These are phyloP conservation scores for Cyaniris semiargus DNA, from an alignment of 2,888 invertebrate genomes.

Conservation along the genomic window DNA sequence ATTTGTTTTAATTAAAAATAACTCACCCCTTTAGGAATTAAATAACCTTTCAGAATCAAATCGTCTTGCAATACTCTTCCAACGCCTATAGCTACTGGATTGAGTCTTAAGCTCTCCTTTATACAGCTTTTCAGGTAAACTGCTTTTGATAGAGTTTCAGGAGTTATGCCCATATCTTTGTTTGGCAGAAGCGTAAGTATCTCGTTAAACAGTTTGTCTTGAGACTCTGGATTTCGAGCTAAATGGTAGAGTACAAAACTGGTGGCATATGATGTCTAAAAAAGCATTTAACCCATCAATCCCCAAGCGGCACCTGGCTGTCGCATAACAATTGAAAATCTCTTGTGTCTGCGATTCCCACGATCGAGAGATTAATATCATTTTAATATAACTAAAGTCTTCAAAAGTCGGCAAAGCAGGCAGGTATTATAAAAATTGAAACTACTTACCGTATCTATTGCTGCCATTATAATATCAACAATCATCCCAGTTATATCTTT, in stretches of 20 bases:
- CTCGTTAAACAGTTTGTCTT: constrained; percentile 85
- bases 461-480: constrained; percentile 91
- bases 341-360: too few relatives aligned
- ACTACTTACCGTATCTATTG: constrained; percentile 88
- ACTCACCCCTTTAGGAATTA: constrained; percentile 88
- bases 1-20: not conserved
- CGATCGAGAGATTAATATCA: too few relatives aligned
- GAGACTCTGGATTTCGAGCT: constrained; percentile 84
- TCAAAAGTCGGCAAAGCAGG: not conserved
- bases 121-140: constrained; percentile 88
- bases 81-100: constrained; percentile 91
- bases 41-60: constrained; percentile 85
- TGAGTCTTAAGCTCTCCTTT: constrained; percentile 90
- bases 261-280: constrained; percentile 87
- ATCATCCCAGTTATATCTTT: constrained; percentile 92
- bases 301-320: too few relatives aligned
- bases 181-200: constrained; percentile 77
- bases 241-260: constrained; percentile 90
- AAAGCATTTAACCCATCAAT: too few relatives aligned
- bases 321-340: too few relatives aligned
- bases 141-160: constrained; percentile 81
- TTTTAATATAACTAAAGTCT: not conserved
- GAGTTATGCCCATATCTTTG: constrained; percentile 74
- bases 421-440: too few relatives aligned
- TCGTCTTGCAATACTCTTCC: constrained; percentile 87